phyloP scores from a whole-genome alignment of 1,140 invertebrate species.

The Globodera ellingtonae region DNA sequence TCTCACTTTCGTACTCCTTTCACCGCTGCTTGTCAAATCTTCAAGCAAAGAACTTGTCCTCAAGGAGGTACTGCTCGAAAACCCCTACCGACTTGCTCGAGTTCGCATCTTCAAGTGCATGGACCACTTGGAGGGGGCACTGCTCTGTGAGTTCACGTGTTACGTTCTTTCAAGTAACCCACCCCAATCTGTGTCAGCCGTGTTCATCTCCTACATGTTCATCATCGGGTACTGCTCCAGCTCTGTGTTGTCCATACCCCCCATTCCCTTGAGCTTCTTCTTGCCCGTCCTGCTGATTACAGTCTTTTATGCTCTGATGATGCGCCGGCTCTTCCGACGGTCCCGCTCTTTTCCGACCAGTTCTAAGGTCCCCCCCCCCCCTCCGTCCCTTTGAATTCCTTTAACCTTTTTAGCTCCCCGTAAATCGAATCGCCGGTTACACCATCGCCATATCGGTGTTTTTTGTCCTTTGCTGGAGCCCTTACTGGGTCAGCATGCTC shows the following conservation, averaged over 20 bases:
- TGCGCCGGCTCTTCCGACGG: slow-evolving; percentile 44
- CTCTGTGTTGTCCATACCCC: slow-evolving; percentile 23
- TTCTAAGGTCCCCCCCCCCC: slow-evolving; percentile 37
- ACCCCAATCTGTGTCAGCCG: slow-evolving; percentile 22
- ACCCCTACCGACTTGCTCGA: slow-evolving; percentile 56
- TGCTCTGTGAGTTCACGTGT: slow-evolving; percentile 13
- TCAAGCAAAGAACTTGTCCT: slow-evolving; percentile 57
- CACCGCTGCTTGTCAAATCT: slow-evolving; percentile 49
- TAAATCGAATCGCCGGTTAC: slow-evolving; percentile 59
- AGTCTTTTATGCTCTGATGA: slow-evolving; percentile 61
- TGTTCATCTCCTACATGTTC: slow-evolving; percentile 59
- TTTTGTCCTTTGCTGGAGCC: slow-evolving; percentile 60
- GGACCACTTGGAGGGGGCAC: slow-evolving; percentile 54
- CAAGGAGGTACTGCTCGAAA: slow-evolving; percentile 56
- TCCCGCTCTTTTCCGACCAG: slow-evolving; percentile 45
- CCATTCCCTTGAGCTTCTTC: slow-evolving; percentile 47
- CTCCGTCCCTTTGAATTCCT: background rate
- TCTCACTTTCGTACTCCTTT: slow-evolving; percentile 53
- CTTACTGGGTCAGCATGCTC: slow-evolving; percentile 51
- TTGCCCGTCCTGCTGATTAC: slow-evolving; percentile 59
- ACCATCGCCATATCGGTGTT: slow-evolving; percentile 63
- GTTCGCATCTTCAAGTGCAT: slow-evolving; percentile 63
- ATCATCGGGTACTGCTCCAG: slow-evolving; percentile 23
- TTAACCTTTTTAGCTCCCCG: slow-evolving; percentile 47
- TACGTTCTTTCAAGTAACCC: background rate